Evolutionary conservation across 1,140 invertebrate genomes (phyloP), one percentile per base, ranked within the genome.

Genomic region (Heliothis virescens): DNA sequence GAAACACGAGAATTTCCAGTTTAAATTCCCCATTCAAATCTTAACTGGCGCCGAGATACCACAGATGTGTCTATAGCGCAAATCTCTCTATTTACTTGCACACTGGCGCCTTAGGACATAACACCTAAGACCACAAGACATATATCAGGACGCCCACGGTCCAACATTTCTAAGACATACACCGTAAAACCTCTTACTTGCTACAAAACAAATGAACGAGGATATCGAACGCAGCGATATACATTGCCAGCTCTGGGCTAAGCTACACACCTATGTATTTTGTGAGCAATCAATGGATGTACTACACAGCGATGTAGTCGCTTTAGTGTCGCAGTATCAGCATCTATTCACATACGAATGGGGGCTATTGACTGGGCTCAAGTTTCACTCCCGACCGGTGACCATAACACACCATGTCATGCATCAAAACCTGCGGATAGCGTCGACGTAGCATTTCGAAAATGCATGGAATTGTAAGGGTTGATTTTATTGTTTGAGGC

Each of bases 361-460:
- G 21, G 34, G 74, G 74, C 60, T 63, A 76, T 60, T 50, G 72
- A 48, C 72, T 75, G 74, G 47, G 60, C 59, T 76, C 74, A 76
- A 65, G 59, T 76, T 76, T 76, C 74, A 65, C 74, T 65, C 16
- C 48, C 47, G 48, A 65, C 47, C 47, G 12, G 60, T 53, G 47
- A 76, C 74, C 74, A 53, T 50, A 67, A 71, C 52, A 83, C 63
- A n/a, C 21, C 67, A 65, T 41, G 67, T 67, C 76, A 82, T 84
- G 75, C 80, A 79, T 82, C 80, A 84, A 81, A 84, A 80, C 72
- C 62, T 13, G n/a, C 21, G 60, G 77, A 84, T 80, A 80, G 71
- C 73, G 81, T 55, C 78, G 79, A 84, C 78, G 69, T 75, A 3
- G 26, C 59, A 63, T 65, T 81, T 71, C 62, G 72, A 74, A 53